Conservation (phyloP, 2,797 vertebrate species). For the Schizopygopsis malacanthus region DNA sequence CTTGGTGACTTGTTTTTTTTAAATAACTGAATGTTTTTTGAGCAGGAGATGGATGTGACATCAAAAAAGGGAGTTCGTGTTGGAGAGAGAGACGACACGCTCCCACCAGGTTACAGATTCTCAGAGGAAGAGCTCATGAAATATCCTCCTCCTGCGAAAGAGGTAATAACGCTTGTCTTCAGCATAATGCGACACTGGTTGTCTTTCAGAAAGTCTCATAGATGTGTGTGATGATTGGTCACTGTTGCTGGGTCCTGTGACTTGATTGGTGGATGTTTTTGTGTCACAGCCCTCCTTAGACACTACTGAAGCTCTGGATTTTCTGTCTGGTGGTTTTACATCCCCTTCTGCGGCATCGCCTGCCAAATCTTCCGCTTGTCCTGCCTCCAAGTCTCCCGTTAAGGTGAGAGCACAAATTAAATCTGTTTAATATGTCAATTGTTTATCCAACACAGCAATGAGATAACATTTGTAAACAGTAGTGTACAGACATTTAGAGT, state of each 20-base stretch:
- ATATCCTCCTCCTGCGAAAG: slow-evolving; percentile 67
- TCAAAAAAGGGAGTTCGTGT: slow-evolving; percentile 70
- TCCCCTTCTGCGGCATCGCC: slow-evolving; percentile 55
- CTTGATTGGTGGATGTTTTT: slow-evolving; percentile 2
- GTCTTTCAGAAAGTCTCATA: not conserved
- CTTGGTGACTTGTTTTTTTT: not conserved
- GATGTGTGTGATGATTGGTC: not conserved
- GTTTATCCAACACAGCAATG: not conserved
- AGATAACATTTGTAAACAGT: not conserved
- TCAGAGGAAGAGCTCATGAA: slow-evolving; percentile 64
- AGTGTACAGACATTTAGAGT: too few species aligned
- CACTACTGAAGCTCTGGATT: slow-evolving; percentile 68
- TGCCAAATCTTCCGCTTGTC: slow-evolving; percentile 55
- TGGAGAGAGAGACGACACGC: slow-evolving; percentile 74
- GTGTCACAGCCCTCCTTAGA: slow-evolving; percentile 66
- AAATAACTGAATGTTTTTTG: slow-evolving; percentile 1
- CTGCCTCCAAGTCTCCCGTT: slow-evolving; percentile 59
- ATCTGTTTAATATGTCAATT: not conserved
- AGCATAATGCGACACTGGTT: not conserved
- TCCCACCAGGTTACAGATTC: slow-evolving; percentile 74
- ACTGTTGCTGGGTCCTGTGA: not conserved
- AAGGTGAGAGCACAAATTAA: slow-evolving; percentile 56
- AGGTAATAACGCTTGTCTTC: slow-evolving; percentile 64
- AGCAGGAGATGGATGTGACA: slow-evolving; percentile 68
- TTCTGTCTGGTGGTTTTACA: slow-evolving; percentile 71